Base-by-base conservation (phyloP, 53 echinoderm and acorn worm genomes). In the Echinarachnius parma region DNA sequence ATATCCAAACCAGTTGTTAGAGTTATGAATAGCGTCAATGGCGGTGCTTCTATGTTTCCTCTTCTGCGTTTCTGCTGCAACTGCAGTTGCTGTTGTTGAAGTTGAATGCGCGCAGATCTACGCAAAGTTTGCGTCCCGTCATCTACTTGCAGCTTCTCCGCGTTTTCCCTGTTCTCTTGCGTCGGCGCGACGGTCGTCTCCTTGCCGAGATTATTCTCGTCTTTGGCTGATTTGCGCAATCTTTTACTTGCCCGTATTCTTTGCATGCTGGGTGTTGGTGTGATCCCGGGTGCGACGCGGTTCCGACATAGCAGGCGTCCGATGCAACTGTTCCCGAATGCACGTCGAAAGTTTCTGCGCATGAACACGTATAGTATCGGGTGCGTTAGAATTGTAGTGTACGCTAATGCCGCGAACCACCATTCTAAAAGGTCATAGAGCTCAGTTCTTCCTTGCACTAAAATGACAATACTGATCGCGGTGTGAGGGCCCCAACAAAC, bases 401-500 rank as follows among this genome's bases (percentile, higher is more conserved):
- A 87, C 7, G 79, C 88, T 1, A 87, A 54, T 0, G 76, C 79
- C 0, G 83, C 75, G 23, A 87, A 48, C 83, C 88, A 87, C 50
- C 79, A 63, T 62, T 87, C 83, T 2, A 87, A 53, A 34, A 87
- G 34, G 36, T 87, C 88, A 36, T 71, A 47, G 5, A 79, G 19
- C 46, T 85, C 79, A 11, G 64, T 79, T 31, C 57, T 49, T 1
- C 88, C 83, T 31, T 60, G 52, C 1, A 70, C 82, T 28, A 87
- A 35, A 20, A 87, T 83, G 11, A 79, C 88, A 55, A 87, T 87
- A 66, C 88, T 87, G 46, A 83, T 83, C 4, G 78, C 28, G 24
- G 88, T 83, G 35, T 87, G 88, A 37, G 88, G 88, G 39, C 88
- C 88, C 88, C 88, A 87, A 48, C 88, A 87, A 19, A 60, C 75